Conservation (phyloP, 2,797 vertebrate species). For the Hyperoplus lanceolatus region DNA sequence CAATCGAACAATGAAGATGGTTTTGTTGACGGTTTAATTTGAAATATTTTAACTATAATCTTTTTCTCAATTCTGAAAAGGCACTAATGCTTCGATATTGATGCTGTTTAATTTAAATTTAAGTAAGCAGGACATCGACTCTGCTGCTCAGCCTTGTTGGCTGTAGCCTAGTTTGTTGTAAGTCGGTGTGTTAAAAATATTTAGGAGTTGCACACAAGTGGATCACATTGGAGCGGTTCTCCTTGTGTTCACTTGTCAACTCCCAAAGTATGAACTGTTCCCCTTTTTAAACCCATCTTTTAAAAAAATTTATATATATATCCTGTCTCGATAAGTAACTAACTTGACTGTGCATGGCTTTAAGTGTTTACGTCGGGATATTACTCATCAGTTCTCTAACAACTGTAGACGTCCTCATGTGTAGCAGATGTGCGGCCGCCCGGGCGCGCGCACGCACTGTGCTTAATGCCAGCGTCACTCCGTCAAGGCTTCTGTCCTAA, state of each 20-base stretch:
- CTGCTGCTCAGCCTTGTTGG: constrained; percentile 8
- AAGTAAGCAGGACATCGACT: neutral
- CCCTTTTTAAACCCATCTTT: neutral
- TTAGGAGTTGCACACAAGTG: neutral
- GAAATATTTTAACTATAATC: neutral
- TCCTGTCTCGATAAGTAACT: neutral
- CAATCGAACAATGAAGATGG: neutral
- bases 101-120: no score
- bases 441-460: constrained; percentile 61
- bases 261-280: neutral
- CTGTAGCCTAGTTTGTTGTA: constrained; percentile 2
- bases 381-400: neutral
- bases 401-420: neutral
- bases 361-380: neutral
- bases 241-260: neutral
- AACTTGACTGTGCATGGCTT: constrained; percentile 6
- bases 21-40: neutral
- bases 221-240: neutral
- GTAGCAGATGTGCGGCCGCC: constrained; percentile 19
- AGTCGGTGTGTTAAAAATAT: neutral
- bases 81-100: neutral
- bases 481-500: constrained; percentile 29
- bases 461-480: constrained; percentile 24
- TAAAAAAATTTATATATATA: neutral
- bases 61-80: neutral